Evolutionary conservation across 92 coral and sea anemone genomes (phyloP).

Genomic region (Epizoanthus scotinus): DNA sequence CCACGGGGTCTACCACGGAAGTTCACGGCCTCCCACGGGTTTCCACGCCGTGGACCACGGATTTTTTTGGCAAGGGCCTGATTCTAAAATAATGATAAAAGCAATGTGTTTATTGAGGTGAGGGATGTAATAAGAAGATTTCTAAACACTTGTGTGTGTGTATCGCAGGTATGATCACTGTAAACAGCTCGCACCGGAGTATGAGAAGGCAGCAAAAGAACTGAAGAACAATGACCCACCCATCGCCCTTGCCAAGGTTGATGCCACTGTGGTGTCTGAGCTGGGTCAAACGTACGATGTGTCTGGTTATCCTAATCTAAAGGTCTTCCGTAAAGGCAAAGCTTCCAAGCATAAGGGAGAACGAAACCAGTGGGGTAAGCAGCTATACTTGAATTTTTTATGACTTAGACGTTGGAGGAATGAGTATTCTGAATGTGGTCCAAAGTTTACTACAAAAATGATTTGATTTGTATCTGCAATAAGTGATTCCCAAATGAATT

Average conservation of each 20-base stretch:
- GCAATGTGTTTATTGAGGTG: too few relatives aligned
- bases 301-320: slow-evolving; percentile 89
- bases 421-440: too few relatives aligned
- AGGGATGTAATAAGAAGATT: not conserved
- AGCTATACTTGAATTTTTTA: not conserved
- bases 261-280: slow-evolving; percentile 79
- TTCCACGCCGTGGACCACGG: too few relatives aligned
- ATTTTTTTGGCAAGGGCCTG: too few relatives aligned
- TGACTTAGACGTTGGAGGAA: too few relatives aligned
- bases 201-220: slow-evolving; percentile 94
- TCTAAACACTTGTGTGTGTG: not conserved
- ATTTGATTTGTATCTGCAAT: too few relatives aligned
- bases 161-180: slow-evolving; percentile 95
- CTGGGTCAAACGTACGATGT: slow-evolving; percentile 78
- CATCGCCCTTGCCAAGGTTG: slow-evolving; percentile 90
- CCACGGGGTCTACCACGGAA: too few relatives aligned
- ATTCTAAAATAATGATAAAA: too few relatives aligned
- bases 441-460: too few relatives aligned
- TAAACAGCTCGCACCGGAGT: slow-evolving; percentile 93
- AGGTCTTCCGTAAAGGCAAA: slow-evolving; percentile 93
- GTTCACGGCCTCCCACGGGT: too few relatives aligned
- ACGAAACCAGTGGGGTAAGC: slow-evolving; percentile 83
- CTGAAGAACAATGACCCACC: slow-evolving; percentile 90
- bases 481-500: too few relatives aligned
- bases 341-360: slow-evolving; percentile 89